Conservation (phyloP, 2,888 invertebrate species). For the Rhodophaea formosa region DNA sequence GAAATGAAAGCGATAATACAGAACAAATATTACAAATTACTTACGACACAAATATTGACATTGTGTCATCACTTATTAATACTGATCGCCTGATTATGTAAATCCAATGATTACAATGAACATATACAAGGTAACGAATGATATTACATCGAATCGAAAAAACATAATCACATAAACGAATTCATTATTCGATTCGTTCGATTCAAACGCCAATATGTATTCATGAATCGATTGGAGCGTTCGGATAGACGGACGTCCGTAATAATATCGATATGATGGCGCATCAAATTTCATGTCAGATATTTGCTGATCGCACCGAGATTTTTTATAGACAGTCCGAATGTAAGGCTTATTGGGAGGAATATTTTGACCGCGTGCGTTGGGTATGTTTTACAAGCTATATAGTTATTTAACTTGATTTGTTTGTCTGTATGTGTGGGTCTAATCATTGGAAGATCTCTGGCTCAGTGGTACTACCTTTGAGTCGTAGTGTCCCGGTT, state of each 20-base stretch:
- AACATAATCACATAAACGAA: slow-evolving; percentile 35
- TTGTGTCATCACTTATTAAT: neutral
- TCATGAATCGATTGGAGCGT: slow-evolving; percentile 56
- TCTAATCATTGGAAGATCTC: no score
- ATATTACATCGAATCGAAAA: slow-evolving; percentile 27
- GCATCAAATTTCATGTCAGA: slow-evolving; percentile 44
- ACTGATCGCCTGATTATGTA: slow-evolving; percentile 14
- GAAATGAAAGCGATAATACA: neutral
- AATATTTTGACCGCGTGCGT: slow-evolving; percentile 9
- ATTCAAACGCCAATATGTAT: slow-evolving; percentile 49
- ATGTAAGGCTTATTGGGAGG: slow-evolving; percentile 32
- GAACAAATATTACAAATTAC: slow-evolving; percentile 14
- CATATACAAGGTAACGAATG: slow-evolving; percentile 22
- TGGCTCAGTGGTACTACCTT: no score
- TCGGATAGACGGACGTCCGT: slow-evolving; percentile 41
- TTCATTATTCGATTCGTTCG: slow-evolving; percentile 35
- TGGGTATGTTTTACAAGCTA: neutral
- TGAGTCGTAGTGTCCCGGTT: no score
- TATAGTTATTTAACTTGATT: no score
- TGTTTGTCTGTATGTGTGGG: no score
- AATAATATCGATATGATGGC: slow-evolving; percentile 61
- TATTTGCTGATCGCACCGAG: slow-evolving; percentile 35
- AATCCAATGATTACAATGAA: slow-evolving; percentile 23
- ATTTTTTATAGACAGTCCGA: slow-evolving; percentile 42
- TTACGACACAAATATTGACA: slow-evolving; percentile 23